phyloP scores from a whole-genome alignment of 2,797 vertebrate species.

The Cynodonichthys magdalenae region DNA sequence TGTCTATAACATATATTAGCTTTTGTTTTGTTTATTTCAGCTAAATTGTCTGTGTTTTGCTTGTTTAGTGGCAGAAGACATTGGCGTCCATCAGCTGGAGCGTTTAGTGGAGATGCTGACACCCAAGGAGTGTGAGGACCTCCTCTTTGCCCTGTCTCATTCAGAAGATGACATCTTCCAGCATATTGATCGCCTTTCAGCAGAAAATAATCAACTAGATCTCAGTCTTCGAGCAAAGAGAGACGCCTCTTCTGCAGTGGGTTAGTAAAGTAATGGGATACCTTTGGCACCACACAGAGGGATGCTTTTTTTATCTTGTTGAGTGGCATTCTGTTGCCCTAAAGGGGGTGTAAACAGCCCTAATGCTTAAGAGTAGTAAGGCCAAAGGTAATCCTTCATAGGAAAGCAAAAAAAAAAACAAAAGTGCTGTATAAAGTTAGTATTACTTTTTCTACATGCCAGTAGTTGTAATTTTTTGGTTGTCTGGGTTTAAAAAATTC shows the following conservation, averaged over 20 bases:
- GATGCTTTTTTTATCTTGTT: not conserved
- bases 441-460: no score
- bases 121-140: conserved; percentile 80
- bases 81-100: conserved; percentile 81
- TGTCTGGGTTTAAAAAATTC: no score
- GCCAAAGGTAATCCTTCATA: no score
- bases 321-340: not conserved
- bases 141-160: conserved; percentile 72
- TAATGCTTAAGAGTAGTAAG: not conserved
- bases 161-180: conserved; percentile 72
- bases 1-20: conserved; percentile 1
- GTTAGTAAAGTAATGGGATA: conserved; percentile 37
- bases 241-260: conserved; percentile 32
- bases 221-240: conserved; percentile 53
- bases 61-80: conserved; percentile 69
- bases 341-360: not conserved
- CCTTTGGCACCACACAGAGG: conserved; percentile 2
- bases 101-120: conserved; percentile 86
- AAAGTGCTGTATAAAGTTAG: no score
- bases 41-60: not conserved
- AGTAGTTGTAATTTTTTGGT: no score
- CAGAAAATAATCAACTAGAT: conserved; percentile 62
- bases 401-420: no score
- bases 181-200: conserved; percentile 62
- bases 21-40: not conserved